Base-by-base conservation (phyloP, 2,113 vertebrate species). In the Atherinomorus stipes region DNA sequence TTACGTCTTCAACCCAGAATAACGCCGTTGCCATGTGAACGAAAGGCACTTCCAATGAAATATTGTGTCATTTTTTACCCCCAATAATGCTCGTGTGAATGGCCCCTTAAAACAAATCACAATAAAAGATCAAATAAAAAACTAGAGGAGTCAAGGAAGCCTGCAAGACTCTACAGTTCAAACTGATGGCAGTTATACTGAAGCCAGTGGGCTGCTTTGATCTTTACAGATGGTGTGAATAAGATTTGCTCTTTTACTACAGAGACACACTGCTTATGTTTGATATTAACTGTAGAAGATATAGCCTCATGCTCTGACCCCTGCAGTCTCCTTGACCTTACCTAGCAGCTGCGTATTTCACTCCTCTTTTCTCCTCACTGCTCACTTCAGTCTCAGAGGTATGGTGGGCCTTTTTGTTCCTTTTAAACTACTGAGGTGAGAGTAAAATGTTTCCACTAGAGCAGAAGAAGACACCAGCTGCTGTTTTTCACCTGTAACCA, bases 211-310 rank as follows among this genome's bases (percentile, higher is more conserved):
- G 3, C 2, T 1, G 58, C 31, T 62, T 59, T 50, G 73, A 71
- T 67, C 63, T 45, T 62, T 28, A 42, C 34, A 28, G 37, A 40
- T 21, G 3, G 34, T 79, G 70, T 70, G 49, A 54, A 64, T 69
- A 40, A 64, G 70, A 66, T 76, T 81, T 74, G 28, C 19, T 80
- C 25, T n/a, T 51, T 71, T 75, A 66, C 65, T 18, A 8, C n/a
- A 68, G 59, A 67, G 80, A 76, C 86, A 66, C 40, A 67, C 18
- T 31, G 53, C 16, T 71, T 63, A 76, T 71, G 25, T 52, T 53
- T 58, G 47, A 69, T 38, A 73, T 88, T 65, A 76, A 49, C 40
- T 57, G 60, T 34, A 63, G 65, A 34, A 74, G 42, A 62, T 65
- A 34, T 37, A 60, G 22, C n/a, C 9, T 1, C 1, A 21, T 63